Conservation (phyloP, 2,113 vertebrate species). For the Poeciliopsis occidentalis region DNA sequence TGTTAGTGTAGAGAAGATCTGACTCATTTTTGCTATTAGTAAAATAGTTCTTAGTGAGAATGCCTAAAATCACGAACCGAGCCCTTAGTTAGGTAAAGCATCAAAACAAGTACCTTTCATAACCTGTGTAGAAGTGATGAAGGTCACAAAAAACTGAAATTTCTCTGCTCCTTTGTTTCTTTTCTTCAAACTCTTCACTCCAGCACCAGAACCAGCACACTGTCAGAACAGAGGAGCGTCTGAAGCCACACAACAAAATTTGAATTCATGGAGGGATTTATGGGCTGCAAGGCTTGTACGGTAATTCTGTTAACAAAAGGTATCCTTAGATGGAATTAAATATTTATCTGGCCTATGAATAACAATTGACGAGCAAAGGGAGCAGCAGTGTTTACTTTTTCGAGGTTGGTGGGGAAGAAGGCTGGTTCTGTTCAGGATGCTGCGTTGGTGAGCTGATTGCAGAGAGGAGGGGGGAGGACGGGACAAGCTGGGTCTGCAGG, state of each 20-base stretch:
- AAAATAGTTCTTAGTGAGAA: no score
- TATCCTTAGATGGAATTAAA: slow-evolving; percentile 80
- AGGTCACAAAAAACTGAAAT: not conserved
- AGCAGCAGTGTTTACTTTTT: slow-evolving; percentile 74
- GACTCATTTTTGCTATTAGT: no score
- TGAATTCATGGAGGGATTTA: slow-evolving; percentile 79
- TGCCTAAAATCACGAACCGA: not conserved
- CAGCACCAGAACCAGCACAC: not conserved
- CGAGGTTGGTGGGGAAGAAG: slow-evolving; percentile 53
- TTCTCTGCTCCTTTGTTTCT: not conserved
- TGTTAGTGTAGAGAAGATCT: no score
- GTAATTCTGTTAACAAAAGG: slow-evolving; percentile 86
- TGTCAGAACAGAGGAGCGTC: not conserved
- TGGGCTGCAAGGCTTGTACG: slow-evolving; percentile 74
- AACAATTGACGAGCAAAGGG: slow-evolving; percentile 77
- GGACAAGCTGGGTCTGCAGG: slow-evolving; percentile 4
- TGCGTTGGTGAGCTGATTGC: slow-evolving; percentile 53
- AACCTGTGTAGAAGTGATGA: not conserved
- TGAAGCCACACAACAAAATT: slow-evolving; percentile 55
- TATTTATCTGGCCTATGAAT: slow-evolving; percentile 82
- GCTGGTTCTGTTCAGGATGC: slow-evolving; percentile 48
- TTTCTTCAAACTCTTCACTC: not conserved
- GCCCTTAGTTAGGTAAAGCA: no score
- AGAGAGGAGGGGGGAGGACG: not conserved
- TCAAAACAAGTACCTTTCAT: not conserved